phyloP scores from a whole-genome alignment of 2,888 invertebrate genomes.

The Leptopilina syphax region DNA sequence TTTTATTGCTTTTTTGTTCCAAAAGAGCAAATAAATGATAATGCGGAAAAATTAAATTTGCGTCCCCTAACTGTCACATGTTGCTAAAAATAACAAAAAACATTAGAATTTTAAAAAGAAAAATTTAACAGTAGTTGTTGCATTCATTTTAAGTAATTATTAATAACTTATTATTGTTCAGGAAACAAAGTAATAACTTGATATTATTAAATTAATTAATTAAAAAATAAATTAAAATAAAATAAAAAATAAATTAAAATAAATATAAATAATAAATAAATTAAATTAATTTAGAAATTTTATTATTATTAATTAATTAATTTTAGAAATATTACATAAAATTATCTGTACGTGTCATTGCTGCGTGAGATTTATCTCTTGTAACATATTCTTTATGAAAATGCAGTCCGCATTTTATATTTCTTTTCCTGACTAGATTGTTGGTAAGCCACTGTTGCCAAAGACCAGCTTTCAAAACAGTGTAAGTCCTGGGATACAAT shows the following conservation, averaged over 20 bases:
- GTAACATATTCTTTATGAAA: conserved; percentile 8
- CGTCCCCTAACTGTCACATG: too few species aligned
- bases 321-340: not conserved
- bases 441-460: conserved; percentile 7
- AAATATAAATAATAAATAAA: not conserved
- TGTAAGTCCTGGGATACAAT: not conserved
- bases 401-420: conserved; percentile 8
- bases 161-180: not conserved
- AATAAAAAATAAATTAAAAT: too few species aligned
- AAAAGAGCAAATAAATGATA: too few species aligned
- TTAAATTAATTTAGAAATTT: not conserved
- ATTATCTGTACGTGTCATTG: not conserved
- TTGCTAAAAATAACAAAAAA: not conserved
- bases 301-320: not conserved
- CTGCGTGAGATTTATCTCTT: conserved; percentile 1
- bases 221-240: not conserved
- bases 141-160: not conserved
- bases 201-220: not conserved
- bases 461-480: not conserved
- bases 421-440: not conserved
- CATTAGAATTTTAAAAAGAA: not conserved
- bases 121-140: not conserved
- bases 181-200: not conserved
- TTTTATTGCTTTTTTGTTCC: too few species aligned
- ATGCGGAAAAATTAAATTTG: too few species aligned